A percentile compares a stretch with the other conserved stretches of the same genome.
These are phyloP conservation scores for Eutrigla gurnardus DNA, from an alignment of 2,797 vertebrate species.

Conservation along the genomic window DNA sequence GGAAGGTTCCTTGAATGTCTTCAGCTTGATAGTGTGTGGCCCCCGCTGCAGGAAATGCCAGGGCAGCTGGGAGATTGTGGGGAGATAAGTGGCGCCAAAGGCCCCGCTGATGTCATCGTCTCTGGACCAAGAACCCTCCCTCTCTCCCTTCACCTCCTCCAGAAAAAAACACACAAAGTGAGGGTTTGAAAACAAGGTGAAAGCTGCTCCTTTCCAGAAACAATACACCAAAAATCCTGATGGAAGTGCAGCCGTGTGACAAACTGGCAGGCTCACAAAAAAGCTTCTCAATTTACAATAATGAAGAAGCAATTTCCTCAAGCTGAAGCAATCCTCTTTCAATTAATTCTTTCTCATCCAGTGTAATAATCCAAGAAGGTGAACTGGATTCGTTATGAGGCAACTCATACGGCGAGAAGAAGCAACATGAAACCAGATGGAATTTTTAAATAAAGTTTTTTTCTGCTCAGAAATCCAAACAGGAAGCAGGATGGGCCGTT, in stretches of 20 bases:
- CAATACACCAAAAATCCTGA: conserved; percentile 11
- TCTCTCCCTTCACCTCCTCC: conserved; percentile 12
- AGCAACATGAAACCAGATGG: not conserved
- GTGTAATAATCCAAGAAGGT: not conserved
- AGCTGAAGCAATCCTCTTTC: not conserved
- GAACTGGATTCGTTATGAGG: not conserved
- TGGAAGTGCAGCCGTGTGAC: conserved; percentile 14
- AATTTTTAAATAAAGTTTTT: not conserved
- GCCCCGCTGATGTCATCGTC: conserved; percentile 69
- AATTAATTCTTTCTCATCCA: not conserved
- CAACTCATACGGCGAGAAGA: not conserved
- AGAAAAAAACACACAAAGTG: conserved; percentile 39
- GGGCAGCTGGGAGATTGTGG: conserved; percentile 82
- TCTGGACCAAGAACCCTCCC: conserved; percentile 36
- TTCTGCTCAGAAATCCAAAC: too few relatives aligned
- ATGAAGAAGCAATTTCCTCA: not conserved
- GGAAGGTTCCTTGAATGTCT: conserved; percentile 28
- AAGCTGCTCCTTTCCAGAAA: conserved; percentile 19
- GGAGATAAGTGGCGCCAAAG: conserved; percentile 83
- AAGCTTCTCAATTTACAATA: not conserved
- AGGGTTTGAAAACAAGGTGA: conserved; percentile 51
- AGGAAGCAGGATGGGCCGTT: too few relatives aligned
- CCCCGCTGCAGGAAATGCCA: conserved; percentile 79
- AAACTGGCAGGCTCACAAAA: conserved; percentile 5
- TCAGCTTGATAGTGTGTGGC: conserved; percentile 35